These are phyloP conservation scores for Nemoura dubitans DNA, from an alignment of 2,888 invertebrate genomes.

Conservation along the genomic window DNA sequence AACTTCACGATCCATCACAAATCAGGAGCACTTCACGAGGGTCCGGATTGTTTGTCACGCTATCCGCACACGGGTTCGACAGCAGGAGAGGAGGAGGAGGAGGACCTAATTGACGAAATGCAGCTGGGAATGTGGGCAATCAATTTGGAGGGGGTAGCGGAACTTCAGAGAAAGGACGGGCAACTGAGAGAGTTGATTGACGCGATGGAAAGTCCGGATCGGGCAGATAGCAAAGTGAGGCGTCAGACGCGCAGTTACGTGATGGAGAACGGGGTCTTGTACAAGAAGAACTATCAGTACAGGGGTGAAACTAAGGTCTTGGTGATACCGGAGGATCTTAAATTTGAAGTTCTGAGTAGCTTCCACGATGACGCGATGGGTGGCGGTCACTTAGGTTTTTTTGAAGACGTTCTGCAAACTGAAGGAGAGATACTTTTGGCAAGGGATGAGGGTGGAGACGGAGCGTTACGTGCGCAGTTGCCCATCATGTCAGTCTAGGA, in stretches of 20 bases:
- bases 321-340: constrained; percentile 42
- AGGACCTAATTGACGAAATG: not conserved
- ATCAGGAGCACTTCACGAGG: constrained; percentile 16
- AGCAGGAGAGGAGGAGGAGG: not conserved
- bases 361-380: constrained; percentile 49
- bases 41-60: constrained; percentile 15
- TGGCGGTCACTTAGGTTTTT: constrained; percentile 46
- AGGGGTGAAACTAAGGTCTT: no score
- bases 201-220: constrained; percentile 25
- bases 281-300: not conserved
- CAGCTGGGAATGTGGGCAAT: not conserved
- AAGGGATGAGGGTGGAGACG: constrained; percentile 42
- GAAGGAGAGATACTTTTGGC: constrained; percentile 44
- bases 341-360: constrained; percentile 45
- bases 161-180: not conserved
- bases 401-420: constrained; percentile 43
- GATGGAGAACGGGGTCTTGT: constrained; percentile 24
- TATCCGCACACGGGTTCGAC: not conserved
- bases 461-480: constrained; percentile 46
- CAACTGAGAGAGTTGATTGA: not conserved
- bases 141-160: not conserved
- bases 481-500: constrained; percentile 44
- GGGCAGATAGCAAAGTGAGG: not conserved
- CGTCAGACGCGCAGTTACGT: constrained; percentile 25
- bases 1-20: constrained; percentile 23